Evolutionary conservation across 2,888 invertebrate species (phyloP), one percentile per base, ranked within the genome.

Genomic region (Elegia similella): DNA sequence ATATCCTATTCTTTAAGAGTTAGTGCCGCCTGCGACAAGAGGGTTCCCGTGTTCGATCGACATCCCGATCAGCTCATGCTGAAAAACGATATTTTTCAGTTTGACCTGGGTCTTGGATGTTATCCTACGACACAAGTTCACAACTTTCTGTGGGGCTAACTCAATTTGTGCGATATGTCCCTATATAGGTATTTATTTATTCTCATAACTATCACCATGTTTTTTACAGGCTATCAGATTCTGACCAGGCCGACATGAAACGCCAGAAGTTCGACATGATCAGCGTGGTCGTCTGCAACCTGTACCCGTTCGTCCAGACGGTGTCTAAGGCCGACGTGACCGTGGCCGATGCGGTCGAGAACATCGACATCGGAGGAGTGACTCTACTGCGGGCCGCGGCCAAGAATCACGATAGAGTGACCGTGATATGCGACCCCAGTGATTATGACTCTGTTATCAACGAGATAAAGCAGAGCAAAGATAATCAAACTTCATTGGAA

Each of bases 291-390:
- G 98, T 98, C 0, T 99, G 99, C 91, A 99, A 99, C 90, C 92
- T 99, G 56, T 99, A 99, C 84, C 99, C 99, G 0, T 99, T 99
- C 84, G 95, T 96, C 2, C 93, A 97, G 72, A 98, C 98, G 0
- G 93, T 98, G 0, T 94, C 96, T 0, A 95, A 96, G 63, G 93
- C 95, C 0, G 93, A 95, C 66, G 98, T 97, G 0, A 95, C 95
- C 0, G 91, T 97, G 12, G 94, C 94, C 3, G 97, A 98, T 81
- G 99, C 99, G 0, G 95, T 99, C 0, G 99, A 99, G 84, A 98
- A 99, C 78, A 97, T 99, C 65, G 99, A 99, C 80, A 99, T 99
- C 65, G 98, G 98, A 66, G 99, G 99, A 16, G 99, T 99, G 0
- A 98, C 99, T 2, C 85, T 99, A 17, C 86, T 99, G 16, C 92